Evolutionary conservation across 2,888 invertebrate species (phyloP).

Genomic region (Tiliacea aurago): DNA sequence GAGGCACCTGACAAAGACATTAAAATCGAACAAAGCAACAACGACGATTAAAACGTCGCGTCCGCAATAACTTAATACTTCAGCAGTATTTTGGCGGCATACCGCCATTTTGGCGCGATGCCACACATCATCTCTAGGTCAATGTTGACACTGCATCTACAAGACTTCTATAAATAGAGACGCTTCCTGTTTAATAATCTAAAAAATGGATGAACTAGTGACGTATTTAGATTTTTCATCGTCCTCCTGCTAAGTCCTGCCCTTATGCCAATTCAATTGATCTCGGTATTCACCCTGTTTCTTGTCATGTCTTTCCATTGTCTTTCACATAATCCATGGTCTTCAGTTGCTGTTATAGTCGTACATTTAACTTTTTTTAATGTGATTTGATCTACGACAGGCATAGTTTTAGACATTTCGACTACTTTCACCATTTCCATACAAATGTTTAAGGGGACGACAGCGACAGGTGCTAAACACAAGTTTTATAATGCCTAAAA

Average conservation of each 20-base stretch:
- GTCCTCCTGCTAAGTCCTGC: too few relatives aligned
- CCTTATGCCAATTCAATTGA: neutral
- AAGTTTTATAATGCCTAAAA: too few relatives aligned
- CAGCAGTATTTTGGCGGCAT: constrained; percentile 38
- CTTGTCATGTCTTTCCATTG: too few relatives aligned
- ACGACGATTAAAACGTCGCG: constrained; percentile 3
- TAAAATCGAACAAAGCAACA: constrained; percentile 19
- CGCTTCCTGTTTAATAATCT: constrained; percentile 35
- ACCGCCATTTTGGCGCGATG: constrained; percentile 52
- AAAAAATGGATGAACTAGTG: neutral
- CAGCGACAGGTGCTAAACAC: too few relatives aligned
- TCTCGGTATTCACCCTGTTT: neutral
- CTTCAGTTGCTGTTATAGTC: too few relatives aligned
- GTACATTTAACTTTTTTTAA: too few relatives aligned
- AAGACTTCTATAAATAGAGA: constrained; percentile 21
- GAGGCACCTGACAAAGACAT: neutral
- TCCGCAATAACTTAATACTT: constrained; percentile 1
- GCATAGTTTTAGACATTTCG: too few relatives aligned
- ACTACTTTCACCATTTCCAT: too few relatives aligned
- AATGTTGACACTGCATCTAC: constrained; percentile 53
- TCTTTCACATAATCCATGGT: too few relatives aligned
- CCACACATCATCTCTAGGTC: constrained; percentile 62
- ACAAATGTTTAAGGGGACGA: too few relatives aligned
- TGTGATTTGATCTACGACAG: too few relatives aligned
- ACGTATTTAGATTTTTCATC: neutral